These are phyloP conservation scores for Opisthograptis luteolata DNA, from an alignment of 2,888 invertebrate genomes.

Conservation along the genomic window DNA sequence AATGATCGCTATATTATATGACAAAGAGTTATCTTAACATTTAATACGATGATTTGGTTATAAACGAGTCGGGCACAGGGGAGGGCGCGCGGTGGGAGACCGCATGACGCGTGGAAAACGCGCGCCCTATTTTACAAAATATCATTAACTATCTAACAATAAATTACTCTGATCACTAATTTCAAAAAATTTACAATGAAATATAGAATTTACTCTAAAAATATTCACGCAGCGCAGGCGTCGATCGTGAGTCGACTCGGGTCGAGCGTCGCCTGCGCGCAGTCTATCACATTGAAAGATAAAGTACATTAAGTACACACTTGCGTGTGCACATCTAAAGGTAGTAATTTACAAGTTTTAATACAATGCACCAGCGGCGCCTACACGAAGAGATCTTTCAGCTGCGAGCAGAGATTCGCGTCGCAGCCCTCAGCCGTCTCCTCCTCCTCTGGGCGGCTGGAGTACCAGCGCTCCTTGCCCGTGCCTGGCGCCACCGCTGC, in stretches of 20 bases:
- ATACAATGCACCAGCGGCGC: slow-evolving; percentile 53
- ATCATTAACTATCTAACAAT: slow-evolving; percentile 79
- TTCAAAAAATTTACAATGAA: slow-evolving; percentile 83
- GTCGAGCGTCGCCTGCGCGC: slow-evolving; percentile 75
- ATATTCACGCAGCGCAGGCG: slow-evolving; percentile 71
- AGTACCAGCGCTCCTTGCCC: slow-evolving; percentile 84
- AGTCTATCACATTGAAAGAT: slow-evolving; percentile 83
- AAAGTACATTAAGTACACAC: slow-evolving; percentile 68
- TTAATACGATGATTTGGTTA: slow-evolving; percentile 57
- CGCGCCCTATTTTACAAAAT: slow-evolving; percentile 76
- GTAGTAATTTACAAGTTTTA: slow-evolving; percentile 69
- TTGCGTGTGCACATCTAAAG: slow-evolving; percentile 65
- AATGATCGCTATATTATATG: slow-evolving; percentile 69
- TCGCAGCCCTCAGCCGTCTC: slow-evolving; percentile 90
- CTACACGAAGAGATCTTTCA: slow-evolving; percentile 95
- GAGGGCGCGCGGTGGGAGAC: slow-evolving; percentile 65
- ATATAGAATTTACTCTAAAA: slow-evolving; percentile 83
- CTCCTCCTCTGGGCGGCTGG: slow-evolving; percentile 87
- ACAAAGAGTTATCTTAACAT: slow-evolving; percentile 69
- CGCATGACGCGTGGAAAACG: slow-evolving; percentile 67
- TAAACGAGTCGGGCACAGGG: slow-evolving; percentile 71
- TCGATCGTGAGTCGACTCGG: slow-evolving; percentile 73
- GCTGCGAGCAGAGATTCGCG: slow-evolving; percentile 91
- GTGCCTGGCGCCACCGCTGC: slow-evolving; percentile 34
- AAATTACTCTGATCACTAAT: slow-evolving; percentile 78